Evolutionary conservation across 2,113 vertebrate species (phyloP).

Genomic region (Colius striatus): DNA sequence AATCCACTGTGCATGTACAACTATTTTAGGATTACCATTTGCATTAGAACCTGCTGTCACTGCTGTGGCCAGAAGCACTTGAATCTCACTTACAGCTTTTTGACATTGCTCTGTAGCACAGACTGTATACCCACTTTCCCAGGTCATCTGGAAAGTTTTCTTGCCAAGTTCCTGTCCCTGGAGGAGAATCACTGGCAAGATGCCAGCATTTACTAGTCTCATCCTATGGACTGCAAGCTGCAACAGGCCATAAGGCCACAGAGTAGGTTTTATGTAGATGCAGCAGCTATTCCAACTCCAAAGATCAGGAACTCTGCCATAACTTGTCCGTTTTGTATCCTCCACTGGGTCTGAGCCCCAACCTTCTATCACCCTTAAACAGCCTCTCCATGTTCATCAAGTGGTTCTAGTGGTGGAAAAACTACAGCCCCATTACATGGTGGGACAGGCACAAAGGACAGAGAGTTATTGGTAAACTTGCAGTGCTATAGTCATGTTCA

Average conservation of each 20-base stretch:
- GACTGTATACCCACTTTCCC: background rate
- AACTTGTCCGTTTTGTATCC: background rate
- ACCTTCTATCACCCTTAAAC: background rate
- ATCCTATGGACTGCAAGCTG: background rate
- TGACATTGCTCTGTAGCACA: background rate
- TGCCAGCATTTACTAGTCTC: background rate
- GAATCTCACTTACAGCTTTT: background rate
- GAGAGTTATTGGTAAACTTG: background rate
- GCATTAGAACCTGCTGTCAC: background rate
- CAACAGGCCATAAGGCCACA: background rate
- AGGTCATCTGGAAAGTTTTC: background rate
- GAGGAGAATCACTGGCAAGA: background rate
- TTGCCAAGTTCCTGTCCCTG: background rate
- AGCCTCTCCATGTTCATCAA: background rate
- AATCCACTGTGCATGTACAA: background rate
- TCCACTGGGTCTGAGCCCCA: background rate
- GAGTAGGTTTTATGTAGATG: accelerated
- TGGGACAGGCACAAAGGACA: background rate
- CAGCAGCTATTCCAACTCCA: background rate
- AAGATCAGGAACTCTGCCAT: background rate
- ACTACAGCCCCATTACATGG: background rate
- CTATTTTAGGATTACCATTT: background rate
- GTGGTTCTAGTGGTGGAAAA: background rate
- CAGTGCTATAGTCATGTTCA: background rate
- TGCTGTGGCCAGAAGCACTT: background rate